phyloP scores from a whole-genome alignment of 2,113 vertebrate genomes.

The Tyto alba region DNA sequence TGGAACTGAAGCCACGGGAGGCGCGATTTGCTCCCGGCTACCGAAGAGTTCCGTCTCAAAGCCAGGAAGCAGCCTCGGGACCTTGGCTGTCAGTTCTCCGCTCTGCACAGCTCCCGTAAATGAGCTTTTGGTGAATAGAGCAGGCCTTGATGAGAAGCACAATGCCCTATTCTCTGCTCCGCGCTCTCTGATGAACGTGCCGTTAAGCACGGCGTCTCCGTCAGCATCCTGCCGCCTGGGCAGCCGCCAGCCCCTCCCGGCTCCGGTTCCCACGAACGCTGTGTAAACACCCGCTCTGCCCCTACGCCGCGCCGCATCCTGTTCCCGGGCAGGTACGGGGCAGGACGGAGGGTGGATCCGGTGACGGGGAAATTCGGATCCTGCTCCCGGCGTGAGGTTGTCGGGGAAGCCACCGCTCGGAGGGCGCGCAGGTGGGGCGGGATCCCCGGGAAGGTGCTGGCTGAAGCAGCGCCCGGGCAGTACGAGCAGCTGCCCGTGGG shows the following conservation, averaged over 20 bases:
- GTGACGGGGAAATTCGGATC: fast-evolving
- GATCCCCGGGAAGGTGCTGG: fast-evolving
- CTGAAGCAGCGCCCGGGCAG: background rate
- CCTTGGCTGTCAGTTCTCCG: background rate
- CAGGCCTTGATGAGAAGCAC: background rate
- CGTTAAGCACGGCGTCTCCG: fast-evolving
- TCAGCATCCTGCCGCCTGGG: background rate
- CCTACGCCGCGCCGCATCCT: fast-evolving
- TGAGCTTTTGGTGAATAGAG: background rate
- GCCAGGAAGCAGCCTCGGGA: background rate
- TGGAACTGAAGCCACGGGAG: background rate
- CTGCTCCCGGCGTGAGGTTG: background rate
- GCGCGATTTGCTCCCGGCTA: fast-evolving
- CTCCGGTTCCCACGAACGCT: fast-evolving
- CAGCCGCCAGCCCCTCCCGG: background rate
- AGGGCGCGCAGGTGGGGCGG: fast-evolving
- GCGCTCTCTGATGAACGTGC: background rate
- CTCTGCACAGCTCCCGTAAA: background rate
- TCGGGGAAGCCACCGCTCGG: fast-evolving
- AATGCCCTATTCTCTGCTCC: background rate
- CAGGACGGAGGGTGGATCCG: background rate
- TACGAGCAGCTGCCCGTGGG: background rate
- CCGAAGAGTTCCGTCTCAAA: background rate
- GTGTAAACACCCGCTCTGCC: background rate
- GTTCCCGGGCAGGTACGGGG: background rate